These are phyloP conservation scores for Pocillopora damicornis DNA, from an alignment of 64 coral and sea anemone species.

Conservation along the genomic window DNA sequence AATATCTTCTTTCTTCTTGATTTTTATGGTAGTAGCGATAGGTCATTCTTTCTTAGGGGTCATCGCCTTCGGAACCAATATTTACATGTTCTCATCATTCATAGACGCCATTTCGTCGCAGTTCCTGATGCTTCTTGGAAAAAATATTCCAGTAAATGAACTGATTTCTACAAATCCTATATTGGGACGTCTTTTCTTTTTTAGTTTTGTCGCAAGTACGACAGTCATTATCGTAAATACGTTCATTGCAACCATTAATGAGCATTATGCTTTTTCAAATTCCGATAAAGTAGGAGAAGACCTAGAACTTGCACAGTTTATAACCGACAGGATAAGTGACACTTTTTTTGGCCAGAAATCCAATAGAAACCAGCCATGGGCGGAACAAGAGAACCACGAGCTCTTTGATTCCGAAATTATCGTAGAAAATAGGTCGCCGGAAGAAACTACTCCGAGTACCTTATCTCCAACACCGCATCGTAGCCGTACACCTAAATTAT, in stretches of 20 bases:
- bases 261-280: neutral
- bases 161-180: neutral
- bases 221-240: neutral
- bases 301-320: neutral
- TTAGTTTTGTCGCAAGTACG: neutral
- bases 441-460: no score
- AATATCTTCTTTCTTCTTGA: neutral
- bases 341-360: neutral
- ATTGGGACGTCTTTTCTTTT: neutral
- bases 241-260: neutral
- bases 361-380: neutral
- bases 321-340: neutral
- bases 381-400: no score
- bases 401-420: no score
- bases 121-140: neutral
- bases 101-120: neutral
- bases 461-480: no score
- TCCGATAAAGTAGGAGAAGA: neutral
- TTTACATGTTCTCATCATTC: neutral
- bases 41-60: neutral
- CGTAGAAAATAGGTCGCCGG: no score
- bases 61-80: neutral
- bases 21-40: neutral
- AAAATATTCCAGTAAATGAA: neutral
- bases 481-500: no score